phyloP scores from a whole-genome alignment of 2,797 vertebrate genomes.

The Moxostoma hubbsi region DNA sequence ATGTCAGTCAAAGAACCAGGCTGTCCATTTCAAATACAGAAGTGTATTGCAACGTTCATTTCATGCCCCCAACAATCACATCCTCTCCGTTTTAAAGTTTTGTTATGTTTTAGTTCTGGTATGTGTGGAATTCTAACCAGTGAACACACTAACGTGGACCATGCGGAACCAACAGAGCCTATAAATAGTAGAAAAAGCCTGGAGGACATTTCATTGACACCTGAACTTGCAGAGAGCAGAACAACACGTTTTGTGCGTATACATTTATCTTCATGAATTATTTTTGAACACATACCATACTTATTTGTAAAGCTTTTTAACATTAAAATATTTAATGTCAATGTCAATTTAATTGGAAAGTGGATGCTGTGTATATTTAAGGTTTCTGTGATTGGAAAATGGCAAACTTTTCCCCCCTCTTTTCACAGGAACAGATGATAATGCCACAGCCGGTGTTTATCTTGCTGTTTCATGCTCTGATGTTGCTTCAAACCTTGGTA shows the following conservation, averaged over 20 bases:
- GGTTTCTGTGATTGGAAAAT: not conserved
- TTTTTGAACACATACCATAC: not conserved
- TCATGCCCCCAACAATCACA: too few species aligned
- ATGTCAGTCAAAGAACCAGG: too few species aligned
- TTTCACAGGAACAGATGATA: slow-evolving; percentile 4
- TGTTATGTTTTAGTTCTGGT: slow-evolving; percentile 47
- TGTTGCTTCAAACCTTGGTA: slow-evolving; percentile 73
- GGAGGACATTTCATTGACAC: slow-evolving; percentile 58
- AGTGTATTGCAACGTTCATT: too few species aligned
- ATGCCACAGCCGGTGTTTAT: slow-evolving; percentile 70
- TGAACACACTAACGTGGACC: slow-evolving; percentile 72
- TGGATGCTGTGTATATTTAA: not conserved
- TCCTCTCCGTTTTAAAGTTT: slow-evolving; percentile 42
- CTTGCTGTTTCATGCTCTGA: slow-evolving; percentile 64
- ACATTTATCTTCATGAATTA: not conserved
- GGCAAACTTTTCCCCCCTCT: too few species aligned
- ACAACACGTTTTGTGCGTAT: slow-evolving; percentile 20
- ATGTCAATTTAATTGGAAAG: too few species aligned
- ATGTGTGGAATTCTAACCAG: slow-evolving; percentile 64
- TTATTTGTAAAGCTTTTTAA: too few species aligned
- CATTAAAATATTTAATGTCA: too few species aligned
- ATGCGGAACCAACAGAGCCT: slow-evolving; percentile 74
- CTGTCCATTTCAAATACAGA: too few species aligned
- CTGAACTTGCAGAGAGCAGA: slow-evolving; percentile 16
- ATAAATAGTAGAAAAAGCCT: slow-evolving; percentile 72